Evolutionary conservation across 2,113 vertebrate genomes (phyloP).

Genomic region (Oryzias javanicus): DNA sequence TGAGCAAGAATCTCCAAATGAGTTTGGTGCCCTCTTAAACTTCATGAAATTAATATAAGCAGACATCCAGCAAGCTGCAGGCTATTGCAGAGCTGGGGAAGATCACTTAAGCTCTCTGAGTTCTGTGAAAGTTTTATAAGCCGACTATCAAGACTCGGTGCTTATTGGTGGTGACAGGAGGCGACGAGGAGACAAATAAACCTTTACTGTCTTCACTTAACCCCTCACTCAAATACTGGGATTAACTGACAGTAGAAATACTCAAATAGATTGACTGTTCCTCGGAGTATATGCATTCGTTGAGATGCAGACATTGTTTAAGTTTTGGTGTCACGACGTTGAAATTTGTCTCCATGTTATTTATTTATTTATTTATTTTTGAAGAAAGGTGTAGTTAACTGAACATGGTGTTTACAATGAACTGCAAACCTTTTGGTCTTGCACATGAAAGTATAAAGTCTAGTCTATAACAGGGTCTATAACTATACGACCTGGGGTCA

Average conservation of each 20-base stretch:
- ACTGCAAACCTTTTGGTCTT: too few species aligned
- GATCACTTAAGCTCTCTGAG: conserved; percentile 91
- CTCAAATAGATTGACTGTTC: too few species aligned
- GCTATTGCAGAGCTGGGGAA: conserved; percentile 80
- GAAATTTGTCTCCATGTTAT: too few species aligned
- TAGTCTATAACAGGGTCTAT: too few species aligned
- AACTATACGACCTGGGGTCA: too few species aligned
- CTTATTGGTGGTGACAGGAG: conserved; percentile 85
- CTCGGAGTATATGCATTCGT: too few species aligned
- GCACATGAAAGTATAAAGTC: too few species aligned
- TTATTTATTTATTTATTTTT: too few species aligned
- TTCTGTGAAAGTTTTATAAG: conserved; percentile 95
- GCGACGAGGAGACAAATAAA: conserved; percentile 81
- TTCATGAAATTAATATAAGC: conserved; percentile 98
- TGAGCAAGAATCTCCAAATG: conserved; percentile 90
- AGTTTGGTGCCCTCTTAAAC: conserved; percentile 95
- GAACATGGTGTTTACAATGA: too few species aligned
- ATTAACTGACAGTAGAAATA: conserved; percentile 29
- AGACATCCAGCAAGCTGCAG: conserved; percentile 85
- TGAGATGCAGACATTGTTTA: too few species aligned
- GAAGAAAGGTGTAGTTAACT: too few species aligned
- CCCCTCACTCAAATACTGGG: conserved; percentile 78
- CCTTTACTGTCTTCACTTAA: conserved; percentile 81
- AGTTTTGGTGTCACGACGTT: too few species aligned
- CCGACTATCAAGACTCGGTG: conserved; percentile 87